Evolutionary conservation across 2,888 invertebrate species (phyloP).

Genomic region (Lissocephala sabroskyi): DNA sequence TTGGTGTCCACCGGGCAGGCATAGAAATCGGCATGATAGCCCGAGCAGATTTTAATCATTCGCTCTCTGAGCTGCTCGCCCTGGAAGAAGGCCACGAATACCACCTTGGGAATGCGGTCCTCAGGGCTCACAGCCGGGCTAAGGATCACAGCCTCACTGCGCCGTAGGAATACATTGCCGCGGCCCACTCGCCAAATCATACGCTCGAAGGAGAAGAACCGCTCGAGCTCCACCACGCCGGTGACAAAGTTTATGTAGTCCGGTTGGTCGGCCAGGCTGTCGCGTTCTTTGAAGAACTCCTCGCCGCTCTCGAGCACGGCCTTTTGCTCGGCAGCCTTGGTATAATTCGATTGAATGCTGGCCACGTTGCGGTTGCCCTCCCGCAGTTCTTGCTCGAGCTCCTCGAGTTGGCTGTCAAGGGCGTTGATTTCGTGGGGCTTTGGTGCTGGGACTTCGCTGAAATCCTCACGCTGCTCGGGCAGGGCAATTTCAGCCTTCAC

Average conservation of each 20-base stretch:
- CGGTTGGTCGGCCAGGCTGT: slow-evolving; percentile 44
- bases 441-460: slow-evolving; percentile 79
- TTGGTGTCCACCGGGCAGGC: slow-evolving; percentile 86
- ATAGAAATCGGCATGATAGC: slow-evolving; percentile 89
- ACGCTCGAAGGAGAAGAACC: slow-evolving; percentile 86
- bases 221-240: slow-evolving; percentile 86
- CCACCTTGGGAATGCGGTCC: slow-evolving; percentile 82
- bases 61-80: slow-evolving; percentile 88
- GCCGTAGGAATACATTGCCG: slow-evolving; percentile 87
- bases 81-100: slow-evolving; percentile 87
- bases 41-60: slow-evolving; percentile 91
- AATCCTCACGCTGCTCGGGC: slow-evolving; percentile 78
- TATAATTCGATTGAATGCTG: slow-evolving; percentile 90
- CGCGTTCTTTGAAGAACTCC: slow-evolving; percentile 74
- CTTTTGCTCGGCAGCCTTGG: slow-evolving; percentile 91
- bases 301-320: slow-evolving; percentile 95
- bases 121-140: slow-evolving; percentile 82
- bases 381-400: slow-evolving; percentile 94
- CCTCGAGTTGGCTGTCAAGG: slow-evolving; percentile 89
- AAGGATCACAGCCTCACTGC: slow-evolving; percentile 83
- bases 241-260: slow-evolving; percentile 82
- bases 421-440: slow-evolving; percentile 86
- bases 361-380: slow-evolving; percentile 95
- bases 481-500: slow-evolving; percentile 82
- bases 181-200: slow-evolving; percentile 92